Conservation (phyloP, 30 jellyfish, hydroid and myxozoan genomes). For the Nemopilema nomurai region DNA sequence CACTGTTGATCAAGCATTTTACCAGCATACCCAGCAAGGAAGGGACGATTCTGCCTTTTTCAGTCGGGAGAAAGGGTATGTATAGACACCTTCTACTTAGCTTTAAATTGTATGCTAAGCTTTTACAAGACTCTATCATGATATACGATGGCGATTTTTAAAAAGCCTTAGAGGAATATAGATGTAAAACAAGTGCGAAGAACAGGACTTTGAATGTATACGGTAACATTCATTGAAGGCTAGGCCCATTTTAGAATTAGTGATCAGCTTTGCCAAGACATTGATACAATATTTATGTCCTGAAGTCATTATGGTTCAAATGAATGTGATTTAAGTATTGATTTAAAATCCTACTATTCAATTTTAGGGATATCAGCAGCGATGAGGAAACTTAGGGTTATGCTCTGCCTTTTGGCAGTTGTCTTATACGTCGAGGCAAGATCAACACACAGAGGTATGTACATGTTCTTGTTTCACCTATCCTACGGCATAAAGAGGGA, state of each 20-base stretch:
- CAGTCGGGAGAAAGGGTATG: conserved; percentile 15
- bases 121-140: not conserved
- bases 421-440: conserved; percentile 50
- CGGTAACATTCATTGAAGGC: not conserved
- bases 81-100: not conserved
- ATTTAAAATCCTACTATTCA: not conserved
- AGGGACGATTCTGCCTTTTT: conserved; percentile 43
- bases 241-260: not conserved
- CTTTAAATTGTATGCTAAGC: not conserved
- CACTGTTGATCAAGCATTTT: conserved; percentile 52
- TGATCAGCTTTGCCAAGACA: too few relatives aligned
- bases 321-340: not conserved
- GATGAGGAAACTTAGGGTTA: conserved; percentile 62
- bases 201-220: not conserved
- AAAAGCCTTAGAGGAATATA: not conserved
- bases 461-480: not conserved
- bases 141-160: not conserved
- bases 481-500: not conserved
- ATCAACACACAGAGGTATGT: conserved; percentile 64
- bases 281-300: too few relatives aligned
- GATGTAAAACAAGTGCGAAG: not conserved
- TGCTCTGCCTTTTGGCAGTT: conserved; percentile 80
- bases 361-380: conserved; percentile 41
- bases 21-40: conserved; percentile 34
- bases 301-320: not conserved